Evolutionary conservation across 2,113 vertebrate species (phyloP).

Genomic region (Daboia siamensis): DNA sequence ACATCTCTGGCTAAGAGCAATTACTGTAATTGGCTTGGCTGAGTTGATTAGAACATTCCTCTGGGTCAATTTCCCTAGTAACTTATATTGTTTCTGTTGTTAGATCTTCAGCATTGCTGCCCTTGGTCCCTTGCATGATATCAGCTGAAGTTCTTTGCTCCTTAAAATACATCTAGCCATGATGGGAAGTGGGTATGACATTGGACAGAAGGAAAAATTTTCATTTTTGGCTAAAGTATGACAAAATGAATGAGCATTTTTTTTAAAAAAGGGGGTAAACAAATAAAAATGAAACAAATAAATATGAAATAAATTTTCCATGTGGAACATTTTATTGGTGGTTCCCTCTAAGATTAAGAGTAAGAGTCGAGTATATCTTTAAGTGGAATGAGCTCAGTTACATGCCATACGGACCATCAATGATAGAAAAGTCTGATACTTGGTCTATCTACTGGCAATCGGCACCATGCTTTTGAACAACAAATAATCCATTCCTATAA

Average conservation of each 20-base stretch:
- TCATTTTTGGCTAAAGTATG: neutral
- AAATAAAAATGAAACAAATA: neutral
- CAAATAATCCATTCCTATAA: neutral
- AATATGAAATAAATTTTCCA: neutral
- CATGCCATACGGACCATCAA: neutral
- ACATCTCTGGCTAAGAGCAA: neutral
- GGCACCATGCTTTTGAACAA: neutral
- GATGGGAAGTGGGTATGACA: too few species aligned
- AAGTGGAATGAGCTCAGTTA: neutral
- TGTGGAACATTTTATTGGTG: neutral
- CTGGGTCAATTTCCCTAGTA: neutral
- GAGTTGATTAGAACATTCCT: neutral
- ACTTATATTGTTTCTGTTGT: neutral
- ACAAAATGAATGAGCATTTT: neutral
- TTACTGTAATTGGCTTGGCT: neutral
- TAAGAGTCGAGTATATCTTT: neutral
- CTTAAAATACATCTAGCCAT: neutral
- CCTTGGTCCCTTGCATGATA: neutral
- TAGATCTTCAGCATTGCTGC: neutral
- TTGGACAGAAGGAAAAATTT: neutral
- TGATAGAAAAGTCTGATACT: neutral
- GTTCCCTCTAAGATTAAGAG: neutral
- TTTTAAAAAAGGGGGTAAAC: neutral
- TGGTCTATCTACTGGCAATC: neutral
- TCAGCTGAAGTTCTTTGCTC: neutral